A percentile compares a stretch with the other conserved stretches of the same genome.
These are phyloP conservation scores for Drosophila subsilvestris DNA, from an alignment of 2,888 invertebrate species.

Conservation along the genomic window DNA sequence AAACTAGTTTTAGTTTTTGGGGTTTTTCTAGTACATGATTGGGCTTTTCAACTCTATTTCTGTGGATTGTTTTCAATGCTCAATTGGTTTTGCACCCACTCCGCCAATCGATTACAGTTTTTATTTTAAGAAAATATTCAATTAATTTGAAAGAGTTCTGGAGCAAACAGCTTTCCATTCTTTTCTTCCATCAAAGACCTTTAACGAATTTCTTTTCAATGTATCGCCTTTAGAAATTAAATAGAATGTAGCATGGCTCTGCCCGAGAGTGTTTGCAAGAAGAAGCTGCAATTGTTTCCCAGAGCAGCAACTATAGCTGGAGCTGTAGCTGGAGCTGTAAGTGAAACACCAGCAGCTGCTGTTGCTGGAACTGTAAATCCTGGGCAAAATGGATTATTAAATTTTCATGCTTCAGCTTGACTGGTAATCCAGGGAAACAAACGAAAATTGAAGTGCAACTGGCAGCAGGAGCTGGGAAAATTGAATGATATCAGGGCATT, in stretches of 20 bases:
- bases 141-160: constrained; percentile 33
- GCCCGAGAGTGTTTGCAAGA: constrained; percentile 6
- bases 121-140: constrained; percentile 25
- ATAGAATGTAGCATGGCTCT: constrained; percentile 51
- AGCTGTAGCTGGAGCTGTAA: constrained; percentile 15
- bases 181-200: constrained; percentile 31
- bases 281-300: constrained; percentile 4
- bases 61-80: constrained; percentile 28
- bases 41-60: constrained; percentile 43
- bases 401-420: constrained; percentile 75
- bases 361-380: constrained; percentile 25
- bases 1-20: constrained; percentile 13
- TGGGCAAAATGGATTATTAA: constrained; percentile 64
- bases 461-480: constrained; percentile 18
- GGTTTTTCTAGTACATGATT: constrained; percentile 54
- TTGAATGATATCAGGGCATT: constrained; percentile 23
- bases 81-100: constrained; percentile 31
- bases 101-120: constrained; percentile 24
- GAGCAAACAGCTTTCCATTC: not conserved
- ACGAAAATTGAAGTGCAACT: constrained; percentile 52
- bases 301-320: not conserved
- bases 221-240: constrained; percentile 61
- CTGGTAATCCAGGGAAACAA: constrained; percentile 65
- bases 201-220: constrained; percentile 43
- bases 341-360: no score